Conservation (phyloP, 2,888 invertebrate genomes). For the Sinelater perroti region DNA sequence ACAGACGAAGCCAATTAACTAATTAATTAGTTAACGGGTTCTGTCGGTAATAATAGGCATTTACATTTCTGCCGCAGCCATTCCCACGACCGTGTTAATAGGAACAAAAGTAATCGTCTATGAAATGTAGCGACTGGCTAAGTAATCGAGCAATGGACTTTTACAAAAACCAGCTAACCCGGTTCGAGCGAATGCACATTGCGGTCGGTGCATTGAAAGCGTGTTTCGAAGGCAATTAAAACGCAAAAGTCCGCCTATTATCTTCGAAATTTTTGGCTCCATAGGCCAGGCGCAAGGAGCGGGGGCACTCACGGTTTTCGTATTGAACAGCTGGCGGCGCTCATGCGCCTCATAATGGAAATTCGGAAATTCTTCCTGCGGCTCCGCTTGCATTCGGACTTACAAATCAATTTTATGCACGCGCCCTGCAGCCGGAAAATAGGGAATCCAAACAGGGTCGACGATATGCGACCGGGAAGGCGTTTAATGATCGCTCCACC, state of each 20-base stretch:
- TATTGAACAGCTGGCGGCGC: conserved; percentile 34
- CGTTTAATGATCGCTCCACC: too few species aligned
- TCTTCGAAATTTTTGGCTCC: conserved; percentile 19
- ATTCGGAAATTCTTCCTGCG: conserved; percentile 26
- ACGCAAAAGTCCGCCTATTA: conserved; percentile 14
- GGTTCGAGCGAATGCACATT: conserved; percentile 15
- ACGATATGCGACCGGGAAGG: too few species aligned
- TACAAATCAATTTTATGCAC: conserved; percentile 15
- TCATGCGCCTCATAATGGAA: conserved; percentile 32
- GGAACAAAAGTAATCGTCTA: conserved; percentile 8
- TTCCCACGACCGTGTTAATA: conserved; percentile 7
- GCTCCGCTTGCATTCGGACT: conserved; percentile 19
- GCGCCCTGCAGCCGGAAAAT: neutral
- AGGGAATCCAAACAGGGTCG: neutral
- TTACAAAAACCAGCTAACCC: conserved; percentile 19
- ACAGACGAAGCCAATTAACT: too few species aligned
- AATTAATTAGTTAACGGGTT: too few species aligned
- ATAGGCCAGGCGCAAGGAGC: conserved; percentile 4
- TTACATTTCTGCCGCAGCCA: too few species aligned
- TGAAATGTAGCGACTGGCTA: conserved; percentile 11
- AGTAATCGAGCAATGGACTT: conserved; percentile 7
- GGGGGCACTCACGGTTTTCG: conserved; percentile 29
- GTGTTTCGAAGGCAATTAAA: conserved; percentile 17
- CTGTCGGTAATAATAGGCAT: too few species aligned
- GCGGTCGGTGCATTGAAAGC: conserved; percentile 21